Evolutionary conservation across 2,888 invertebrate species (phyloP), one percentile per base, ranked within the genome.

Genomic region (Cartodere bifasciata): DNA sequence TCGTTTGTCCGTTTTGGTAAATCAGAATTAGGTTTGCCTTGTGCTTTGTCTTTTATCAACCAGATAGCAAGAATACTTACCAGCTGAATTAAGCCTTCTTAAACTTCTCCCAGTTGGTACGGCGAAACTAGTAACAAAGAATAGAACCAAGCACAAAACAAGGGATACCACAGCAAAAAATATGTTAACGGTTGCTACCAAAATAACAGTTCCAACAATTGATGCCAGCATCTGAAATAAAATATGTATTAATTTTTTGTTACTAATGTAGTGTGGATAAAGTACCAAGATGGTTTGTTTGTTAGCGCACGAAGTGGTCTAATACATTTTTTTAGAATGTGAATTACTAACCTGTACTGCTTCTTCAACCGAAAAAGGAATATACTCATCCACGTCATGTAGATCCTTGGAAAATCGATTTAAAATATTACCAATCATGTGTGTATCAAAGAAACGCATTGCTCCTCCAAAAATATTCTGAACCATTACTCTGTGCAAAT

Each of bases 31-130:
- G n/a, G n/a, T n/a, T n/a, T n/a, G n/a, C n/a, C n/a, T n/a, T n/a
- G n/a, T n/a, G n/a, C n/a, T n/a, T n/a, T n/a, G n/a, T n/a, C n/a
- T n/a, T n/a, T n/a, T n/a, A n/a, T n/a, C n/a, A n/a, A n/a, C n/a
- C n/a, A n/a, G n/a, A n/a, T n/a, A n/a, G n/a, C n/a, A n/a, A n/a
- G n/a, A n/a, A n/a, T n/a, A 28, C 31, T 64, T 42, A 74, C 75
- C 71, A 10, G 71, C 66, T 43, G 73, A 71, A 47, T 74, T 75
- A 1, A 75, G 63, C 6, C 33, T 28, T 24, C 29, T 28, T 1
- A 29, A 17, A 10, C 33, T 33, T 20, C 33, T 33, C 3, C 24
- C 29, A 2, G 33, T 33, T 13, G 23, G 16, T 2, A 33, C 11
- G 15, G 29, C 22, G 25, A 20, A 33, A 9, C 20, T 10, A 33